phyloP scores from a whole-genome alignment of 2,113 vertebrate species.

The Uria aalge region DNA sequence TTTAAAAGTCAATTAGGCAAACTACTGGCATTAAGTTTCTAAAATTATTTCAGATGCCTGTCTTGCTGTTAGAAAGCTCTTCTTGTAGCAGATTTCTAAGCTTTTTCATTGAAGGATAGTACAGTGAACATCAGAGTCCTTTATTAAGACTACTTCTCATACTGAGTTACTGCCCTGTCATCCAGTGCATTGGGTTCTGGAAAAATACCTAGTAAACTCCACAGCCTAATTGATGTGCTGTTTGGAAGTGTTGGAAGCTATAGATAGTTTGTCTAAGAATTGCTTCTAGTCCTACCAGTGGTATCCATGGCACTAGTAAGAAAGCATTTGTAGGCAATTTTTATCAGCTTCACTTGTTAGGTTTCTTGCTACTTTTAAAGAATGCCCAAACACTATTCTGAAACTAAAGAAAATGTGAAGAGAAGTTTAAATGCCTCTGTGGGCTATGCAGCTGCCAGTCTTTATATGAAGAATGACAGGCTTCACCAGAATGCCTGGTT shows the following conservation, averaged over 20 bases:
- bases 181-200: neutral
- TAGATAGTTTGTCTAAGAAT: neutral
- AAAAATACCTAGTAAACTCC: constrained; percentile 5
- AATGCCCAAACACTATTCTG: neutral
- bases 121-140: neutral
- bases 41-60: constrained; percentile 25
- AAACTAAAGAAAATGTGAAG: constrained; percentile 41
- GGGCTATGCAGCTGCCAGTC: constrained; percentile 43
- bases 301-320: neutral
- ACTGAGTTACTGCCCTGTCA: neutral
- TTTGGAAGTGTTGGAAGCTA: neutral
- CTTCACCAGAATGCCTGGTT: constrained; percentile 52
- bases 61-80: neutral
- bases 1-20: constrained; percentile 45
- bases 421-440: constrained; percentile 44
- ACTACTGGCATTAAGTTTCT: neutral
- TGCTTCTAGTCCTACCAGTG: neutral
- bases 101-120: neutral
- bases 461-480: constrained; percentile 52
- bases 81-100: neutral
- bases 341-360: neutral
- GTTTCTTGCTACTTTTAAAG: constrained; percentile 19
- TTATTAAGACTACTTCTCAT: neutral
- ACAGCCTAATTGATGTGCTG: neutral
- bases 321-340: neutral